Evolutionary conservation across 2,888 invertebrate genomes (phyloP), one percentile per base, ranked within the genome.

Genomic region (Hyles lineata): DNA sequence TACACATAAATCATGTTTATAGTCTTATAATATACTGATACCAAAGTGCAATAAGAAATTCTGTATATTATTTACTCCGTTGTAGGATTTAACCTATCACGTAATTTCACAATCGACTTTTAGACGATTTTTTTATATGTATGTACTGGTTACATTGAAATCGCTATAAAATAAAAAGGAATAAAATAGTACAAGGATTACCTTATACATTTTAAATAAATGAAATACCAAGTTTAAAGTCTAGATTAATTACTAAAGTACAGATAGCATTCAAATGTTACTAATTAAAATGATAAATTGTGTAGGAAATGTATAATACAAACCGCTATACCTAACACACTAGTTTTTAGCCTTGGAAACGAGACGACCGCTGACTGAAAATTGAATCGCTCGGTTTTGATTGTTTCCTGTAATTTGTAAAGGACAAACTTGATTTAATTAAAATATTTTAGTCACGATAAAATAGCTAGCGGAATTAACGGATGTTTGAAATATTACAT

Each of bases 361-460:
- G 4, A 55, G n/a, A 43, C 43, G 17, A 35, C 6, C 35, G 11
- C 43, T 23, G 23, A 50, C 23, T 50, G 21, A 43, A 43, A 43
- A 43, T 43, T 23, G 17, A 43, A 67, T 43, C 2, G 43, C 11
- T 67, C 23, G 23, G 23, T 50, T 50, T 67, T 50, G 43, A 67
- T 67, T 67, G 23, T 67, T 50, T 50, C 50, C 67, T 67, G 6
- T 23, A 67, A 50, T 67, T 23, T 23, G 43, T 67, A 23, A 43
- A 67, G 67, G 67, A 50, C 23, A 67, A 67, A 23, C 17, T 50
- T 21, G 50, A 21, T 50, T 67, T 67, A 67, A 67, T 67, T 67
- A 50, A 67, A 43, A 43, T 50, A 15, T 21, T 67, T 50, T 21
- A 67, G 17, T 17, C 43, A 43, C 21, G 2, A 43, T 23, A 17